Percentiles rank a stretch among this genome's conserved stretches.
phyloP scores from a whole-genome alignment of 2,888 invertebrate genomes.

The Spicauda simplicius region DNA sequence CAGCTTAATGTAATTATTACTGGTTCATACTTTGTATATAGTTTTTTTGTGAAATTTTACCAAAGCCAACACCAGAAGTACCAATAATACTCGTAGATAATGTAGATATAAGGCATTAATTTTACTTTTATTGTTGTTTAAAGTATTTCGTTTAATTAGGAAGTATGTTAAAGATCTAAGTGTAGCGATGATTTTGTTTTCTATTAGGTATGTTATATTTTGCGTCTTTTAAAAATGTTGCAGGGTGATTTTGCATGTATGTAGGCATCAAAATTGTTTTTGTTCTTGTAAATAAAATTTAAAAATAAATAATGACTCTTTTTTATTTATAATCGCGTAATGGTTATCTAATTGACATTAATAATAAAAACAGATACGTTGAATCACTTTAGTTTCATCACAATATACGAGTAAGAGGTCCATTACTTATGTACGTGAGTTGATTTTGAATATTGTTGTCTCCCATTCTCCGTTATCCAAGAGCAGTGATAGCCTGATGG shows the following conservation, averaged over 20 bases:
- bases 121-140: background rate
- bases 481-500: too few species aligned
- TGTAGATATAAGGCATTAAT: background rate
- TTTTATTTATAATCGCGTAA: background rate
- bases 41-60: slow-evolving; percentile 4
- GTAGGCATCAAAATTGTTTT: background rate
- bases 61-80: slow-evolving; percentile 9
- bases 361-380: background rate
- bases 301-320: background rate
- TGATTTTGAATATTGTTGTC: too few species aligned
- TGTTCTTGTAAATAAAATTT: background rate
- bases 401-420: background rate
- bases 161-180: background rate
- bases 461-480: too few species aligned
- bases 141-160: background rate
- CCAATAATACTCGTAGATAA: slow-evolving; percentile 20
- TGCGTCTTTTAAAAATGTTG: too few species aligned
- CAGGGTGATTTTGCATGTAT: background rate
- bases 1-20: too few species aligned
- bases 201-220: too few species aligned
- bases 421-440: too few species aligned
- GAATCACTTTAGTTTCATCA: slow-evolving; percentile 1
- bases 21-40: too few species aligned
- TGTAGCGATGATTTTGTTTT: too few species aligned
- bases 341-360: background rate